Evolutionary conservation across 2,113 vertebrate genomes (phyloP).

Genomic region (Chinchilla lanigera): DNA sequence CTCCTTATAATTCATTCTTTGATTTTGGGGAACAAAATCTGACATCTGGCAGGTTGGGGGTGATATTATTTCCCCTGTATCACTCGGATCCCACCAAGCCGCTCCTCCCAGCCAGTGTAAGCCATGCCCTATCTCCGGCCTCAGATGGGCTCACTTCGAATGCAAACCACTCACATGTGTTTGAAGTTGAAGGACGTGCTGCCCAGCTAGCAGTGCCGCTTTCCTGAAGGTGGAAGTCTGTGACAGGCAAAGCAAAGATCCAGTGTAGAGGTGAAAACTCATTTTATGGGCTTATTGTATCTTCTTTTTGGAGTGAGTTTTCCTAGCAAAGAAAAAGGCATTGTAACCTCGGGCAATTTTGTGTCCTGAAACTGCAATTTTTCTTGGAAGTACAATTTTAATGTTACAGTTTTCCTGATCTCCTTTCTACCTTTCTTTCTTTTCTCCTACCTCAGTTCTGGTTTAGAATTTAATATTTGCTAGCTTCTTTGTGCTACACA

Average conservation of each 20-base stretch:
- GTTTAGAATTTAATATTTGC: neutral
- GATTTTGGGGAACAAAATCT: neutral
- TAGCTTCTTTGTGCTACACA: neutral
- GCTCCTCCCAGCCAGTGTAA: neutral
- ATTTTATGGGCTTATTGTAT: neutral
- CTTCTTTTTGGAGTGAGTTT: neutral
- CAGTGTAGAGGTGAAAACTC: neutral
- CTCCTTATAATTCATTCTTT: neutral
- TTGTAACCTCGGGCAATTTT: neutral
- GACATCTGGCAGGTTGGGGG: too few species aligned
- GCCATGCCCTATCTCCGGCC: neutral
- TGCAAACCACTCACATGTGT: neutral
- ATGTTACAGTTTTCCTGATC: neutral
- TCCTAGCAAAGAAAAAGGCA: neutral
- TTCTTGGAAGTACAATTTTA: neutral
- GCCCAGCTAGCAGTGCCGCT: neutral
- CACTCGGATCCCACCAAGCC: neutral
- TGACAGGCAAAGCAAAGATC: neutral
- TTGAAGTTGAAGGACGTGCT: neutral
- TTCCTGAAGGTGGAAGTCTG: neutral
- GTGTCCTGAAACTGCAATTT: neutral
- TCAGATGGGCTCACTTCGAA: neutral
- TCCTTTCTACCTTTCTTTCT: neutral
- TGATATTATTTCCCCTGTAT: too few species aligned
- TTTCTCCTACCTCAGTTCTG: neutral